These are phyloP conservation scores for Nephrotoma appendiculata DNA, from an alignment of 2,888 invertebrate species.

Conservation along the genomic window DNA sequence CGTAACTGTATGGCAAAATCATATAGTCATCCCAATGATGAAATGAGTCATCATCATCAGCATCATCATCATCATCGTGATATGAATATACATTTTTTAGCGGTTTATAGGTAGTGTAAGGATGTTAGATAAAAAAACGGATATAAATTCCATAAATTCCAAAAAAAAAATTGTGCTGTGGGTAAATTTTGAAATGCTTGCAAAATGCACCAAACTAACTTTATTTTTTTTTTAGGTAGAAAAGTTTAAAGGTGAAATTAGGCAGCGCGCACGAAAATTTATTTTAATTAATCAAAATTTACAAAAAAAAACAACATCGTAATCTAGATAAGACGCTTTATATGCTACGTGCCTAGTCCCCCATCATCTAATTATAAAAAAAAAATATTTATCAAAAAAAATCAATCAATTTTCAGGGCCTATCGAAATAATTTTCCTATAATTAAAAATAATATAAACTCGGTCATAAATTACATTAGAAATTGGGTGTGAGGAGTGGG, in stretches of 20 bases:
- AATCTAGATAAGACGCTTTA: neutral
- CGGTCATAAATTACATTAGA: neutral
- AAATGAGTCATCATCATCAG: neutral
- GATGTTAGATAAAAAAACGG: neutral
- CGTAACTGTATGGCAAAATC: neutral
- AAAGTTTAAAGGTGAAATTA: neutral
- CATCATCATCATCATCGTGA: neutral
- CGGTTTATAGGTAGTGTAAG: neutral
- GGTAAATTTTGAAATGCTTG: neutral
- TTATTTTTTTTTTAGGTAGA: neutral
- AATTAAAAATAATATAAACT: neutral
- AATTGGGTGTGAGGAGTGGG: neutral
- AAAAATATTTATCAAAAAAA: neutral
- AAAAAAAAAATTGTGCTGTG: neutral
- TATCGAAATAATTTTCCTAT: neutral
- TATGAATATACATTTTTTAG: neutral
- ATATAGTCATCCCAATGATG: neutral
- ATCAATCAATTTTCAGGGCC: neutral
- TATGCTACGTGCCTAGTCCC: neutral
- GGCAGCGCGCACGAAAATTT: neutral
- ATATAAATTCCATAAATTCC: neutral
- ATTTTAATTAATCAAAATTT: neutral
- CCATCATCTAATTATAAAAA: neutral
- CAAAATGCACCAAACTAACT: neutral
- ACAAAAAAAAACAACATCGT: neutral